phyloP scores from a whole-genome alignment of 2,888 invertebrate genomes.

The Drosophila melanosoma region DNA sequence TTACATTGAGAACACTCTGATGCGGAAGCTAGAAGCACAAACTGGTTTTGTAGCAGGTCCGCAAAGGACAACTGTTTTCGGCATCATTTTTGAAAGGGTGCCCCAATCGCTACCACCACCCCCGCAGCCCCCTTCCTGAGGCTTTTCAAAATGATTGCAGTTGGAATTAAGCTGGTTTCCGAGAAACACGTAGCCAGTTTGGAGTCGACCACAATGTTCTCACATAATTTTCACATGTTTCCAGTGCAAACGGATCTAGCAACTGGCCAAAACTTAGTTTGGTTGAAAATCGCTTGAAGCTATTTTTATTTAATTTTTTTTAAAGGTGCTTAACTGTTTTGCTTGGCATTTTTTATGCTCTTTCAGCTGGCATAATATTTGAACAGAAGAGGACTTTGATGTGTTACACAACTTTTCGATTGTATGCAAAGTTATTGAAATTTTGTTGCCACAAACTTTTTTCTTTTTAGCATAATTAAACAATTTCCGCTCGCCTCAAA shows the following conservation, averaged over 20 bases:
- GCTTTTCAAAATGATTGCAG: neutral
- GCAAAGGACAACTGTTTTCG: neutral
- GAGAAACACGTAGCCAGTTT: neutral
- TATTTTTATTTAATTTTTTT: neutral
- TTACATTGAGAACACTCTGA: neutral
- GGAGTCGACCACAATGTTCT: neutral
- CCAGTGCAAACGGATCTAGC: neutral
- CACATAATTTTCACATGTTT: neutral
- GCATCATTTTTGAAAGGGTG: neutral
- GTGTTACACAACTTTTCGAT: conserved; percentile 44
- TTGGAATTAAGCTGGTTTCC: neutral
- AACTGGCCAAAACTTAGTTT: neutral
- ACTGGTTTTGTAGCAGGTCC: neutral
- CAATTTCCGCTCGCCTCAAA: conserved; percentile 44
- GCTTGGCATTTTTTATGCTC: conserved; percentile 31
- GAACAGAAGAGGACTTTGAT: conserved; percentile 44
- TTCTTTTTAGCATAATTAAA: conserved; percentile 55
- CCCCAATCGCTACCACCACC: neutral
- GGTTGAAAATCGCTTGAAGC: neutral
- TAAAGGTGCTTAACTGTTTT: conserved; percentile 45
- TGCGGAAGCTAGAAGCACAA: neutral
- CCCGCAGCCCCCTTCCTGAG: neutral
- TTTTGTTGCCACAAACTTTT: conserved; percentile 54
- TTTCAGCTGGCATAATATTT: conserved; percentile 38
- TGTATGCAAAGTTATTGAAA: conserved; percentile 64